Base-by-base conservation (phyloP, 64 coral and sea anemone genomes). In the Platygyra sinensis region DNA sequence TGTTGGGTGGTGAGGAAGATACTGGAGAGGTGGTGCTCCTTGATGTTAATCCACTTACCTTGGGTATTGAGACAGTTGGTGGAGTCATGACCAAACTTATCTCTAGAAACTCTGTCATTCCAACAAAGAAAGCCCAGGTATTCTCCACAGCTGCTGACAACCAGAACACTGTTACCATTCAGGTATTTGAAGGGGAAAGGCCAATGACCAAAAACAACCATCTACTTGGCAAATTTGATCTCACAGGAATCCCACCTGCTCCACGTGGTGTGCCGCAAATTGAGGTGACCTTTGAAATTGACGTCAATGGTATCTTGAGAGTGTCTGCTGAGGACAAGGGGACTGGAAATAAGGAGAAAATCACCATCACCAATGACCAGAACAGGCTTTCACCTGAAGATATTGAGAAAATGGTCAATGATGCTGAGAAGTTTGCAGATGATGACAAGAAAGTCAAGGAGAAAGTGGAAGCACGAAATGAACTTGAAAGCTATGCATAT, bases 171-270 rank as follows among this genome's bases (percentile, higher is more conserved):
- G 97, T 99, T 72, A 99, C 97, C n/a, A 99, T 99, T 67, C 97
- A 99, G 90, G 97, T 99, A 8, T 99, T 86, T 62, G 97, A 99
- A 86, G 97, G 97, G 46, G 97, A 99, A 38, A 88, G 97, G 75
- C 97, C 97, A 50, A 99, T 99, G 97, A 99, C 97, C 30, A 99
- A 95, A 31, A 92, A 99, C 83, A 99, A 99, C 89, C 97, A 99
- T 80, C 92, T 94, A 13, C 93, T 99, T 14, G 97, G 97, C 51
- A 99, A 99, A 67, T 99, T 99, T 71, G 97, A 99, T 76, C 81
- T 99, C 51, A 99, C 94, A 60, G 94, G 94, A 52, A 96, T 99
- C 51, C 97, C 97, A 55, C 97, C 97, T 77, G 97, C 97, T 27
- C 97, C 97, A 80, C 94, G 97, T 75, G 97, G 97, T 75, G 94